Conservation (phyloP, 1,140 invertebrate genomes). For the Ruditapes philippinarum region DNA sequence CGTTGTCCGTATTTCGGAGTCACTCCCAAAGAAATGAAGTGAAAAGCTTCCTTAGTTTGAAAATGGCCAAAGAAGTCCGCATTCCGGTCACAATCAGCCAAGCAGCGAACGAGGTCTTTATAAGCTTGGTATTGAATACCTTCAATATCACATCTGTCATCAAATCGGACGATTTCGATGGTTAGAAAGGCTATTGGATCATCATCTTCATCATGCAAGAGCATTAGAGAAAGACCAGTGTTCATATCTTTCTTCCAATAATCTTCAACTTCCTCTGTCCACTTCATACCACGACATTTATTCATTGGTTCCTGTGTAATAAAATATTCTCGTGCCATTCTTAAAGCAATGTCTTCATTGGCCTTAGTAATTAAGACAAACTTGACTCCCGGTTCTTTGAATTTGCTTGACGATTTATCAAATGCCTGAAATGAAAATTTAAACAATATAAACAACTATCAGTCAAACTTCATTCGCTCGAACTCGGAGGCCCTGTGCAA, state of each 20-base stretch:
- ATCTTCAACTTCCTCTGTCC: not conserved
- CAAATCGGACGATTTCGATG: not conserved
- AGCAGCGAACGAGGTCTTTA: not conserved
- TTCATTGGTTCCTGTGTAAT: not conserved
- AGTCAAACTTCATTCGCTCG: no score
- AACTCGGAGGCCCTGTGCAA: no score
- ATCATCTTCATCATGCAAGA: not conserved
- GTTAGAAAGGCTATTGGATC: not conserved
- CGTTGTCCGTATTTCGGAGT: not conserved
- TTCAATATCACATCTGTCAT: not conserved
- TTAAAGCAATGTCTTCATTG: no score
- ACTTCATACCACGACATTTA: not conserved
- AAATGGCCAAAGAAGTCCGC: slow-evolving; percentile 28
- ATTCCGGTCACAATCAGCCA: not conserved
- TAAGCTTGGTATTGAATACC: not conserved
- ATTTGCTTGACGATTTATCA: no score
- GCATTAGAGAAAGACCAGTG: not conserved
- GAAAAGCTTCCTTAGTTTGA: not conserved
- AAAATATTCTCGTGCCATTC: not conserved
- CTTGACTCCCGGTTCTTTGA: not conserved
- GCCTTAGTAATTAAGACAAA: not conserved
- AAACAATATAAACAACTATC: no score
- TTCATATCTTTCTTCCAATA: not conserved
- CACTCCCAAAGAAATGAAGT: not conserved
- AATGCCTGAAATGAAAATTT: no score